Evolutionary conservation across 2,113 vertebrate species (phyloP).

Genomic region (Onychostoma macrolepis): DNA sequence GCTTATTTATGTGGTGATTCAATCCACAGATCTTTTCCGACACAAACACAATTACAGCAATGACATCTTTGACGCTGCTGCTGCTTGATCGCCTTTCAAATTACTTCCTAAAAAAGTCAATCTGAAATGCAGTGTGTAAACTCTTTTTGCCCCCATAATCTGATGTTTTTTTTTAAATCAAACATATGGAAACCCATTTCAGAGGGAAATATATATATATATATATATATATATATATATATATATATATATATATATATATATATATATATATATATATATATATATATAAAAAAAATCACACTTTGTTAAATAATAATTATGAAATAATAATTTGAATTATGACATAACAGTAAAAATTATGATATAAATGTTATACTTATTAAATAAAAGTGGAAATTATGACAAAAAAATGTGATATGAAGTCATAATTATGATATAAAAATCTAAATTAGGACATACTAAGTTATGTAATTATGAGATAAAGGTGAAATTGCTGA

Average conservation of each 20-base stretch:
- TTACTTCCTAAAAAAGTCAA: not conserved
- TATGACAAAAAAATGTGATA: not conserved
- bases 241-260: too few relatives aligned
- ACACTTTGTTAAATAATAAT: not conserved
- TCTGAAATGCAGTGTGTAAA: not conserved
- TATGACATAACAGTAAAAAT: not conserved
- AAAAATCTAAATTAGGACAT: too few relatives aligned
- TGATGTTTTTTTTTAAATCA: not conserved
- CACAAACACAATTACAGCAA: conserved; percentile 71
- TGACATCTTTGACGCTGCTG: conserved; percentile 64
- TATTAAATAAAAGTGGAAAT: too few relatives aligned
- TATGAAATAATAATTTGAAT: not conserved
- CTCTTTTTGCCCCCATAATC: not conserved
- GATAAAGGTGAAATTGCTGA: too few relatives aligned
- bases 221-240: too few relatives aligned
- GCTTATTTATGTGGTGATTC: conserved; percentile 72
- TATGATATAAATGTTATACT: not conserved
- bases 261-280: too few relatives aligned
- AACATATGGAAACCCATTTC: not conserved
- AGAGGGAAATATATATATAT: too few relatives aligned
- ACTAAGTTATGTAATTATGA: too few relatives aligned
- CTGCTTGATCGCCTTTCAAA: conserved; percentile 36
- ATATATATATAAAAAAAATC: too few relatives aligned
- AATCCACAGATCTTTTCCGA: conserved; percentile 63
- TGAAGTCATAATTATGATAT: too few relatives aligned